Conservation (phyloP, 2,888 invertebrate species). For the Ormia ochracea region DNA sequence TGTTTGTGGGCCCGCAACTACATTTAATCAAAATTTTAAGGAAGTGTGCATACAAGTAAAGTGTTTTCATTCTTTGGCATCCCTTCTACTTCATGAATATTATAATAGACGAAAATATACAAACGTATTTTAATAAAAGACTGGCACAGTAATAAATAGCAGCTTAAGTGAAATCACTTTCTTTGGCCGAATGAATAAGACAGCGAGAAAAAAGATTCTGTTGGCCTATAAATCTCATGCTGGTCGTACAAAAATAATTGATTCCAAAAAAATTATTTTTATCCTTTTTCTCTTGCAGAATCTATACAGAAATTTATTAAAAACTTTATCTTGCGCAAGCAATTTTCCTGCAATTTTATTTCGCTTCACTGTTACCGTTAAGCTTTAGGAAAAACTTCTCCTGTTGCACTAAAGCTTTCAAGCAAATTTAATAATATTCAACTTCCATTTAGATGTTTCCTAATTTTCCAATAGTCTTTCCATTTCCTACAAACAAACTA, state of each 20-base stretch:
- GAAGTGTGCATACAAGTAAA: conserved; percentile 37
- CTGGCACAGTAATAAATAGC: neutral
- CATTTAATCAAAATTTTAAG: neutral
- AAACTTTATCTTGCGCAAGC: neutral
- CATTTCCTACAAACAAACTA: too few relatives aligned
- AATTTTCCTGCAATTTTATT: too few relatives aligned
- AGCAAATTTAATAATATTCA: too few relatives aligned
- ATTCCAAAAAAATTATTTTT: neutral
- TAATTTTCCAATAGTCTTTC: too few relatives aligned
- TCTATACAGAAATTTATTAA: neutral
- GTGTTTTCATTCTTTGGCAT: neutral
- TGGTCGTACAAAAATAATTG: neutral
- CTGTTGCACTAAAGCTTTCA: too few relatives aligned
- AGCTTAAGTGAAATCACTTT: neutral
- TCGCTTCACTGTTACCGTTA: too few relatives aligned
- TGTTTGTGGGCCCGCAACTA: too few relatives aligned
- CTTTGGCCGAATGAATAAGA: neutral
- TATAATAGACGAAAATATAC: neutral
- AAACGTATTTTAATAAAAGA: neutral
- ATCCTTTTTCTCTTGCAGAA: neutral
- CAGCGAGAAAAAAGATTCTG: neutral
- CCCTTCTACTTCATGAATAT: neutral
- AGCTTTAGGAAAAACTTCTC: too few relatives aligned
- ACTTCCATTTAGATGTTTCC: too few relatives aligned
- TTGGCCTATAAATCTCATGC: neutral